These are phyloP conservation scores for Microcebus jonahi DNA, from an alignment of 2,113 vertebrate species.

Conservation along the genomic window DNA sequence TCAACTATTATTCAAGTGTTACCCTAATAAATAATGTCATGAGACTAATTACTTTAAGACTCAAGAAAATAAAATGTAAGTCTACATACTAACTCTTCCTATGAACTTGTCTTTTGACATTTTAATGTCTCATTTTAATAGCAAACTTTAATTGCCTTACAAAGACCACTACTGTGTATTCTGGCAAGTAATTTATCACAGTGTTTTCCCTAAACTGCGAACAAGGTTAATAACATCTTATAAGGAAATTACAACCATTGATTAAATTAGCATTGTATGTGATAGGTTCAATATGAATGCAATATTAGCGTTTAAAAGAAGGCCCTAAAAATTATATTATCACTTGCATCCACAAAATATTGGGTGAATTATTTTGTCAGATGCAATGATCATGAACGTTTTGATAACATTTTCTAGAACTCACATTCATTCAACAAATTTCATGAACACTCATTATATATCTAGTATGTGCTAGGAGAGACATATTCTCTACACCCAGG, in stretches of 20 bases:
- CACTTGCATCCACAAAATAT: slow-evolving; percentile 22
- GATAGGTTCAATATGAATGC: slow-evolving; percentile 20
- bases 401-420: slow-evolving; percentile 32
- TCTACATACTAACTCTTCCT: slow-evolving; percentile 57
- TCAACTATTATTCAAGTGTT: slow-evolving; percentile 55
- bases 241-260: slow-evolving; percentile 41
- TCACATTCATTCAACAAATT: not conserved
- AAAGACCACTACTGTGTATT: slow-evolving; percentile 54
- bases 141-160: slow-evolving; percentile 43
- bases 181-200: slow-evolving; percentile 60
- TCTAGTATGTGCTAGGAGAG: not conserved
- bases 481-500: not conserved
- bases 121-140: slow-evolving; percentile 66
- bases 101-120: slow-evolving; percentile 61
- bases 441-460: not conserved
- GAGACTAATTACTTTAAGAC: slow-evolving; percentile 51
- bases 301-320: slow-evolving; percentile 14
- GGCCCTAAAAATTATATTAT: not conserved
- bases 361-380: not conserved
- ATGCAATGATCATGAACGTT: not conserved
- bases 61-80: slow-evolving; percentile 51
- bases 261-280: slow-evolving; percentile 52
- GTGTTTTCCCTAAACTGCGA: slow-evolving; percentile 32
- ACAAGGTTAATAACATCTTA: slow-evolving; percentile 59
- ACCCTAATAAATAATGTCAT: slow-evolving; percentile 52